These are phyloP conservation scores for Coelogynopora nodosa DNA, from an alignment of 2,888 invertebrate genomes.

Conservation along the genomic window DNA sequence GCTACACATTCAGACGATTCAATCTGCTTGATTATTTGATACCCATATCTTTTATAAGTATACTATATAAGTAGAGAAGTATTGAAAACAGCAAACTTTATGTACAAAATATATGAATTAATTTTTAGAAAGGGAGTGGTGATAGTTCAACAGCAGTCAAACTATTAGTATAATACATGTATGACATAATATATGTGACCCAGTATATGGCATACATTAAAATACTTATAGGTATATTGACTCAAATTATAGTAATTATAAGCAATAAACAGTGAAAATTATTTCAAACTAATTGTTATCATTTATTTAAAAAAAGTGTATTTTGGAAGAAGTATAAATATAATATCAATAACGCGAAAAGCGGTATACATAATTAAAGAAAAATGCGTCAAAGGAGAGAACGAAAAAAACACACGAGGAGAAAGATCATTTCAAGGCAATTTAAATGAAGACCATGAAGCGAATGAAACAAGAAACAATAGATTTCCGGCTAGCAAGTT, in stretches of 20 bases:
- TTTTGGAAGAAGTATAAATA: no score
- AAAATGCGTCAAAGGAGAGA: neutral
- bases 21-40: neutral
- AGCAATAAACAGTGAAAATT: no score
- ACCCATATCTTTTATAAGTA: neutral
- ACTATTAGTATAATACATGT: neutral
- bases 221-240: no score
- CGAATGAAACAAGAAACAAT: neutral
- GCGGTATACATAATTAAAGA: no score
- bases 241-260: no score
- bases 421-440: neutral
- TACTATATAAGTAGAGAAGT: neutral
- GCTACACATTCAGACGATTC: neutral
- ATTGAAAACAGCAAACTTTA: neutral
- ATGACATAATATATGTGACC: neutral
- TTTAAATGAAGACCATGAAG: neutral
- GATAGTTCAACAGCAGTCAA: no score
- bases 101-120: neutral
- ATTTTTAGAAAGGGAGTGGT: neutral
- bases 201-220: neutral
- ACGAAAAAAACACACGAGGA: neutral
- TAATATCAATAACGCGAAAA: neutral
- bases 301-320: no score
- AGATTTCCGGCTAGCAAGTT: neutral
- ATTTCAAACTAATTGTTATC: no score